Evolutionary conservation across 2,888 invertebrate genomes (phyloP).

Genomic region (Rutpela maculata): DNA sequence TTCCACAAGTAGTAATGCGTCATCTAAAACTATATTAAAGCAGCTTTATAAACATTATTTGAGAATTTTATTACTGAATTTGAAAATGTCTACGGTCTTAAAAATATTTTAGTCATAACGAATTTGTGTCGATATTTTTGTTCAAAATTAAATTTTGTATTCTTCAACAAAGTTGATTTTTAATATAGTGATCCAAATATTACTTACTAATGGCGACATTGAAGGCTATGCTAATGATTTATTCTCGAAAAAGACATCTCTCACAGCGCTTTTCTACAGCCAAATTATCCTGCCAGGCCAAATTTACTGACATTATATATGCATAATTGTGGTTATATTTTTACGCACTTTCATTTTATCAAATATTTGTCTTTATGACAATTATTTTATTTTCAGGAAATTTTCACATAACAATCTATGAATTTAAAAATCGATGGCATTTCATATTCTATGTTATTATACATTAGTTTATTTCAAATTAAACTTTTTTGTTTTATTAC

Average conservation of each 20-base stretch:
- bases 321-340: not conserved
- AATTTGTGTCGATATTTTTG: not conserved
- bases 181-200: not conserved
- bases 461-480: too few species aligned
- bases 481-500: too few species aligned
- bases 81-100: too few species aligned
- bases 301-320: not conserved
- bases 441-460: too few species aligned
- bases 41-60: conserved; percentile 8
- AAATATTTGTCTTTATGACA: not conserved
- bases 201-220: not conserved
- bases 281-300: not conserved
- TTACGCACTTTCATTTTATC: not conserved
- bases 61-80: too few species aligned
- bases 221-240: not conserved
- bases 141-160: not conserved
- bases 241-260: not conserved
- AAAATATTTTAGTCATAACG: not conserved
- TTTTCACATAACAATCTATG: too few species aligned
- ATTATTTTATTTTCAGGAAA: too few species aligned
- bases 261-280: not conserved
- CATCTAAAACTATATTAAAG: too few species aligned
- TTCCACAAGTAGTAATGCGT: too few species aligned
- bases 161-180: not conserved
- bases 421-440: too few species aligned